Base-by-base conservation (phyloP, 2,113 vertebrate species). In the Oryzias javanicus region DNA sequence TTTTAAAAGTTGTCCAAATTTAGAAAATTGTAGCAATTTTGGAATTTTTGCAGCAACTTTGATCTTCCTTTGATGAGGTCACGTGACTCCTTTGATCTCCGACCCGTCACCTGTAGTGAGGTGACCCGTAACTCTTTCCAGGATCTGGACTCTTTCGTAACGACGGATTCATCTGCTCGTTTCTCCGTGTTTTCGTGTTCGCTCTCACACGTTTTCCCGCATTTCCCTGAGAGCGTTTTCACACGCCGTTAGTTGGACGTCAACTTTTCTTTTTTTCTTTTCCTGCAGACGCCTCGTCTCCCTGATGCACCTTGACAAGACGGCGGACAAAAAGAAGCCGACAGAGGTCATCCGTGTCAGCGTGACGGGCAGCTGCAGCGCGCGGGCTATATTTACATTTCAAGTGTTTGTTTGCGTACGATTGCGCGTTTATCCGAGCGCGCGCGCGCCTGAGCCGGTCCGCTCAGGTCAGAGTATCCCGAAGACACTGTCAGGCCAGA, bases 401-500 rank as follows among this genome's bases (percentile, higher is more conserved):
- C 10, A n/a, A 62, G 51, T 74, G 61, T 72, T 74, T 84, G 76
- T 73, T 76, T 70, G 53, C 72, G 49, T 74, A 60, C 57, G 20
- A 60, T 22, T 47, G 18, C 50, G 66, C 52, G 42, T 70, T 70
- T 25, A 56, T 61, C 49, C 4, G 18, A n/a, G 53, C 35, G 29
- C 45, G 60, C 49, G 74, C 29, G 64, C 60, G 50, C n/a, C n/a
- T 49, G 61, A 49, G 59, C 81, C 88, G 90, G 92, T 70, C 91
- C 89, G 55, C 67, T 92, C 92, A 92, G 93, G 91, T 86, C 91
- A 84, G 91, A 93, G 92, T 96, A 93, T 97, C 95, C 95, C 81
- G 90, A 94, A 98, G 96, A 95, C 93, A 94, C 92, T 97, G 96
- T 98, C 96, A 96, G 90, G 87, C 89, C 83, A 91, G 93, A 96